phyloP scores from a whole-genome alignment of 2,888 invertebrate species.

The Lomographa bimaculata region DNA sequence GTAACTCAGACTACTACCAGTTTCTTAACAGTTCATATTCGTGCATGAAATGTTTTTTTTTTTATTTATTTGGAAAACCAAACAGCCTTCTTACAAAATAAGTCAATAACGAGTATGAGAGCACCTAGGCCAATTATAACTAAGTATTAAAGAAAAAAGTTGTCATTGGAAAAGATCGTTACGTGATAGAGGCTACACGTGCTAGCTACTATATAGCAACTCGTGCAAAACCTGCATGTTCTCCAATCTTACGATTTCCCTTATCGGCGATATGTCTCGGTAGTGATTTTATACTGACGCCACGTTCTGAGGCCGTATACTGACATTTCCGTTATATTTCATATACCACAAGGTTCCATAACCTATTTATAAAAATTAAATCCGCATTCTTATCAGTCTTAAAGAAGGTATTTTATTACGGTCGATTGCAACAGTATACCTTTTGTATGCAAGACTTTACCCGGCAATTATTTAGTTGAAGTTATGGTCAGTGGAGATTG shows the following conservation, averaged over 20 bases:
- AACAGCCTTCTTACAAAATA: no score
- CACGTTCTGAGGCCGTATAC: slow-evolving; percentile 28
- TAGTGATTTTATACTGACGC: slow-evolving; percentile 35
- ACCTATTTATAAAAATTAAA: slow-evolving; percentile 21
- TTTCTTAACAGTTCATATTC: no score
- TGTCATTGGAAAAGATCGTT: no score
- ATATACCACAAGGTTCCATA: slow-evolving; percentile 22
- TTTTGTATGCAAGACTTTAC: slow-evolving; percentile 17
- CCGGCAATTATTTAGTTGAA: slow-evolving; percentile 10
- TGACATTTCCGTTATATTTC: slow-evolving; percentile 40
- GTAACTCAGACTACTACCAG: no score
- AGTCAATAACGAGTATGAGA: no score
- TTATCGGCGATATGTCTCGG: slow-evolving; percentile 41
- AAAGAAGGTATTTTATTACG: slow-evolving; percentile 22
- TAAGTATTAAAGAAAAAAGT: no score
- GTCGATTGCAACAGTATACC: slow-evolving; percentile 18
- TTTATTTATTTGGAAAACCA: no score
- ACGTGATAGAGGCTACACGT: slow-evolving; percentile 61
- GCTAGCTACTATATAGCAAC: slow-evolving; percentile 61
- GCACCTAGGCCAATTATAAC: no score
- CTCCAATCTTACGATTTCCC: slow-evolving; percentile 41
- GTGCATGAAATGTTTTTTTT: no score
- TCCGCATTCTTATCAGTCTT: slow-evolving; percentile 25
- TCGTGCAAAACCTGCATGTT: slow-evolving; percentile 51
- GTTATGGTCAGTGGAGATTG: slow-evolving; percentile 22